phyloP scores from a whole-genome alignment of 2,888 invertebrate genomes.

The Dryococelus australis region DNA sequence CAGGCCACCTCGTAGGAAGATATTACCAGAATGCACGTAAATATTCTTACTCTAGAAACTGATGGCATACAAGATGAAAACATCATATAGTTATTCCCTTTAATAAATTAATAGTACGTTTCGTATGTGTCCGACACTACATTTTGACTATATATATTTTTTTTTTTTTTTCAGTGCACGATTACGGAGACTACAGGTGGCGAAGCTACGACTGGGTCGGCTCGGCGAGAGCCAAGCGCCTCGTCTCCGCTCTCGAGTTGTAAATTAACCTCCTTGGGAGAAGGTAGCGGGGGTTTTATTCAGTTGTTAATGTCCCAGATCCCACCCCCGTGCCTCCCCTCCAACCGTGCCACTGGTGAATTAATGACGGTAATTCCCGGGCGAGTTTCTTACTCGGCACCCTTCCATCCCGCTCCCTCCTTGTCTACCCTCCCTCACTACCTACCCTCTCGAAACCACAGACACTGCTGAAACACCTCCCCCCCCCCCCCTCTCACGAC shows the following conservation, averaged over 20 bases:
- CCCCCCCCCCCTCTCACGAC: neutral
- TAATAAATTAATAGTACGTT: too few relatives aligned
- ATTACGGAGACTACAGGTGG: too few relatives aligned
- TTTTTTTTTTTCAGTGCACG: too few relatives aligned
- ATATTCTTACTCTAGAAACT: too few relatives aligned
- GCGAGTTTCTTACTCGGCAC: constrained; percentile 40
- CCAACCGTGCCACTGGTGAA: constrained; percentile 39
- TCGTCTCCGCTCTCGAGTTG: neutral
- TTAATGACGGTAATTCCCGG: constrained; percentile 46
- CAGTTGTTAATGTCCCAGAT: constrained; percentile 40
- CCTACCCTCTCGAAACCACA: neutral
- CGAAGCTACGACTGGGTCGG: too few relatives aligned
- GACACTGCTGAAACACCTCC: neutral
- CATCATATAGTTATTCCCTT: too few relatives aligned
- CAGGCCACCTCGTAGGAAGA: too few relatives aligned
- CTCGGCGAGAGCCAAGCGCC: too few relatives aligned
- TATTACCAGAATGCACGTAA: too few relatives aligned
- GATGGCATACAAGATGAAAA: too few relatives aligned
- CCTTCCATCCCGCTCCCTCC: neutral
- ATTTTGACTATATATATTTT: too few relatives aligned
- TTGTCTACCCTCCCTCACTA: neutral
- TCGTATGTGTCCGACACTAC: too few relatives aligned
- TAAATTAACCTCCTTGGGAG: constrained; percentile 28
- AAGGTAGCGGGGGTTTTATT: constrained; percentile 30
- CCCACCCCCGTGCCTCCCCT: constrained; percentile 35